Conservation (phyloP, 2,888 invertebrate genomes). For the Diadegma fenestrale region DNA sequence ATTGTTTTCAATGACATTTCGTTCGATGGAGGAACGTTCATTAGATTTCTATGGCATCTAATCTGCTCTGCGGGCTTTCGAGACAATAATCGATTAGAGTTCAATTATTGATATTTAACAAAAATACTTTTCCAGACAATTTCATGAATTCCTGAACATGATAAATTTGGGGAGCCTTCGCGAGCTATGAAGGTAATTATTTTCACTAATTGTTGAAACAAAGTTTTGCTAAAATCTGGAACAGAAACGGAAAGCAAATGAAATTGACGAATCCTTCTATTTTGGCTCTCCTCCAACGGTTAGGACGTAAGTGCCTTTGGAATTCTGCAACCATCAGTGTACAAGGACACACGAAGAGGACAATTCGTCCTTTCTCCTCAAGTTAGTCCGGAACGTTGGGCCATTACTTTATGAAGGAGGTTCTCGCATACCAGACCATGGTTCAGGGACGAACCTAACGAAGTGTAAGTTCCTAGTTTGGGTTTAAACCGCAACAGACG, state of each 20-base stretch:
- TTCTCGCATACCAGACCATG: slow-evolving; percentile 44
- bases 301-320: background rate
- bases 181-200: background rate
- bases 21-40: slow-evolving; percentile 17
- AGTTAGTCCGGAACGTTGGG: slow-evolving; percentile 22
- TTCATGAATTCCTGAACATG: background rate
- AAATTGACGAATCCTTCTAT: slow-evolving; percentile 15
- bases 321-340: slow-evolving; percentile 40
- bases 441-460: slow-evolving; percentile 56
- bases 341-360: slow-evolving; percentile 31
- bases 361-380: slow-evolving; percentile 56
- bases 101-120: background rate
- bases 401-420: slow-evolving; percentile 43
- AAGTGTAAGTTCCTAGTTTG: slow-evolving; percentile 59
- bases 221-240: background rate
- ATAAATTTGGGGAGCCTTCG: background rate
- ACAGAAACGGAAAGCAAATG: background rate
- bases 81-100: background rate
- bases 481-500: slow-evolving; percentile 62
- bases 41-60: slow-evolving; percentile 1
- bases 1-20: slow-evolving; percentile 37
- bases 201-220: background rate
- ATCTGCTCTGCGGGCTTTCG: background rate
- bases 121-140: background rate
- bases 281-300: slow-evolving; percentile 1